phyloP scores from a whole-genome alignment of 2,888 invertebrate species.

The Candidula unifasciata region DNA sequence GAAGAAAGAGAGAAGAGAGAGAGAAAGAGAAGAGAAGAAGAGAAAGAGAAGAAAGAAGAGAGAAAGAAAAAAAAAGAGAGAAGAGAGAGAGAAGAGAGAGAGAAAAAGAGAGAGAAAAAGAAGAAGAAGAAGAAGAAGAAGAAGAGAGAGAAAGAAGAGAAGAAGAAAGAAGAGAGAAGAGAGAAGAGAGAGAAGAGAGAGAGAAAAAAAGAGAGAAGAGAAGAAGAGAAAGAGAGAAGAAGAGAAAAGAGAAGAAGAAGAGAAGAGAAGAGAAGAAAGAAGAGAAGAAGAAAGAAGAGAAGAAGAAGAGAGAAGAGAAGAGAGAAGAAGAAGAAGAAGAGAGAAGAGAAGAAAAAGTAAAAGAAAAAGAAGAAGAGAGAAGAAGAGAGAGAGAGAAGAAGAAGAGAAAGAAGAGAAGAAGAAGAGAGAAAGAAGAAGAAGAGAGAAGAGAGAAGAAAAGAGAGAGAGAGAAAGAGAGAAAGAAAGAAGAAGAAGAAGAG shows the following conservation, averaged over 20 bases:
- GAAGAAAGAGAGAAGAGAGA: background rate
- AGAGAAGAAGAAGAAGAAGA: background rate
- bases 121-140: too few relatives aligned
- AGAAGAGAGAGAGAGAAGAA: background rate
- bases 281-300: background rate
- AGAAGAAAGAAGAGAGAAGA: too few relatives aligned
- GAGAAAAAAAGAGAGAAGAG: background rate
- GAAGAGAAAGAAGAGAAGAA: background rate
- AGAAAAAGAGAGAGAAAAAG: background rate
- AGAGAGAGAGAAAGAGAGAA: background rate
- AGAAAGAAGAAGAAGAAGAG: background rate
- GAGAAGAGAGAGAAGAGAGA: background rate
- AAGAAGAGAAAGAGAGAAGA: background rate
- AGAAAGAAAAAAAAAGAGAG: background rate
- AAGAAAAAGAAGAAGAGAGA: background rate
- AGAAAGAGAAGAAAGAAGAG: background rate
- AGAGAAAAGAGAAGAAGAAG: too few relatives aligned
- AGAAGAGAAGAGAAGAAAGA: too few relatives aligned
- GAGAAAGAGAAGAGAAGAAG: background rate
- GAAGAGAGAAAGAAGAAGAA: background rate
- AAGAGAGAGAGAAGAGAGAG: too few relatives aligned
- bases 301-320: background rate
- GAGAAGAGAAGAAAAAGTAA: too few relatives aligned
- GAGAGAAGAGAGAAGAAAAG: background rate
- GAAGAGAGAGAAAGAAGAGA: background rate